These are phyloP conservation scores for Arvicanthis niloticus DNA, from an alignment of 2,113 vertebrate species.

Conservation along the genomic window DNA sequence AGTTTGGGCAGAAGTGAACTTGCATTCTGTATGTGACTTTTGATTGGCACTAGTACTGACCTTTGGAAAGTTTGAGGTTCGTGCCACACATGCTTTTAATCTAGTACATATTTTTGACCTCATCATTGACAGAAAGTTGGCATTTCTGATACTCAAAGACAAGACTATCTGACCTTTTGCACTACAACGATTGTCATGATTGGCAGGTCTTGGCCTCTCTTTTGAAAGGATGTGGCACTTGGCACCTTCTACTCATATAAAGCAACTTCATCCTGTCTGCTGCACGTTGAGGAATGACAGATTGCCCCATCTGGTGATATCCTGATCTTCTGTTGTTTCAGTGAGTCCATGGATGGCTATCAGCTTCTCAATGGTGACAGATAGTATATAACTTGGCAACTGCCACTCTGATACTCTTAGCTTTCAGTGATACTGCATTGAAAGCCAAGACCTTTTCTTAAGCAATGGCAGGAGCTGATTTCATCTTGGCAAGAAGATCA, in stretches of 20 bases:
- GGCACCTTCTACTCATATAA: constrained; percentile 69
- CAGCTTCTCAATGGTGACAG: constrained; percentile 54
- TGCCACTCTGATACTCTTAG: constrained; percentile 60
- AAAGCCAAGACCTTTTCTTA: constrained; percentile 61
- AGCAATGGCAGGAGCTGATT: constrained; percentile 6
- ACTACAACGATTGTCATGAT: constrained; percentile 60
- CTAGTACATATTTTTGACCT: constrained; percentile 77
- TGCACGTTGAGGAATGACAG: constrained; percentile 57
- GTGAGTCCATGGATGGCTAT: constrained; percentile 21
- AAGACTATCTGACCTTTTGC: constrained; percentile 73
- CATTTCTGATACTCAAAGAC: constrained; percentile 75
- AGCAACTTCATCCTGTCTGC: constrained; percentile 66
- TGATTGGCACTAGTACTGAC: constrained; percentile 68
- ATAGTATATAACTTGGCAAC: constrained; percentile 27
- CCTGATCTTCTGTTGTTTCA: constrained; percentile 61
- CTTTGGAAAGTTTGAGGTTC: constrained; percentile 63
- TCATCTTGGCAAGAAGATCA: constrained; percentile 39
- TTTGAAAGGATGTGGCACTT: constrained; percentile 70
- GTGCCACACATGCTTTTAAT: constrained; percentile 75
- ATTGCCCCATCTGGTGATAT: constrained; percentile 70
- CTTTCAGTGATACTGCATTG: neutral
- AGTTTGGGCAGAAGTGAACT: constrained; percentile 61
- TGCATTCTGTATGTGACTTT: constrained; percentile 62
- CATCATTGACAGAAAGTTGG: constrained; percentile 74
- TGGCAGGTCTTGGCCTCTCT: constrained; percentile 73